Base-by-base conservation (phyloP, 2,113 vertebrate species). In the Odontesthes bonariensis region DNA sequence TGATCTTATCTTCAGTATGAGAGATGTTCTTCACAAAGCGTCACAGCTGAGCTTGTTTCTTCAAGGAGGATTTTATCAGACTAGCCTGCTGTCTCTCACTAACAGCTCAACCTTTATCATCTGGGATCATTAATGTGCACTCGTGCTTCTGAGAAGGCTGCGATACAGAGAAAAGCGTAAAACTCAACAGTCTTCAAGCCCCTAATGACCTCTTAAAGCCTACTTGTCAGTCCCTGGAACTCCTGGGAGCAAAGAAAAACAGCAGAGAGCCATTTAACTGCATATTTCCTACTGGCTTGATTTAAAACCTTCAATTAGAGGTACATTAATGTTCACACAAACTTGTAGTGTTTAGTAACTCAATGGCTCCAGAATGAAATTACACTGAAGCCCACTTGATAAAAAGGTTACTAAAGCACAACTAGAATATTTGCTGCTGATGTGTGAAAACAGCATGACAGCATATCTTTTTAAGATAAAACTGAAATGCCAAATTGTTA, bases 101-200 rank as follows among this genome's bases (percentile, higher is more conserved):
- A 58, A 68, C 66, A 52, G 33, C 52, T 76, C 75, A 68, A 13
- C 52, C 42, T 75, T 74, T 23, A 52, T 77, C 76, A 65, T 74
- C 38, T 61, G 63, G 73, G 56, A 69, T 84, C 78, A 62, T 84
- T 78, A 86, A 80, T 80, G 75, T 69, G 58, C 71, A 46, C 58
- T 81, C 61, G 54, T 75, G 76, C 63, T 42, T 61, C 64, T 46
- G 56, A 72, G 20, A 44, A 27, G 17, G 17, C 54, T 27, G 33
- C 4, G 42, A 38, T 67, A 35, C 46, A 52, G 8, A 66, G 55
- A 49, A 57, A 44, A 10, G 44, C 23, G 51, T 52, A 53, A 32
- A 47, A 51, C n/a, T n/a, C n/a, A 73, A 55, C 62, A 47, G 31
- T 27, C 53, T 68, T 66, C 55, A 5, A 31, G 22, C 11, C 16